Evolutionary conservation across 2,797 vertebrate genomes (phyloP).

Genomic region (Brotogeris chrysoptera): DNA sequence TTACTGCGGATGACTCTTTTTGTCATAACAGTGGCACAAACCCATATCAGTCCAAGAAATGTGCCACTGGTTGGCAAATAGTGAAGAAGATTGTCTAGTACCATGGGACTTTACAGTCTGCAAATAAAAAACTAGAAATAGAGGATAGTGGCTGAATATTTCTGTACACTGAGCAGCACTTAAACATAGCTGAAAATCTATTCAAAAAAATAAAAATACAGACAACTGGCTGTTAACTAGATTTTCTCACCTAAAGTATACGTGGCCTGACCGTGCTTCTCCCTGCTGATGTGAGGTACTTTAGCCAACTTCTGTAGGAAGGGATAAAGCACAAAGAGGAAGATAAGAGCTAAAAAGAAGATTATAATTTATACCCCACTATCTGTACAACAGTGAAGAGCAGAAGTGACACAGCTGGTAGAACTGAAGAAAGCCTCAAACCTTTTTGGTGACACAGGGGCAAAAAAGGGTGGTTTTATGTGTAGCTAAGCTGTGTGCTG

Average conservation of each 20-base stretch:
- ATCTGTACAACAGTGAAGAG: background rate
- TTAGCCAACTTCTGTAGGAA: background rate
- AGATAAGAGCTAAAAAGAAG: background rate
- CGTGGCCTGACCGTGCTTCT: background rate
- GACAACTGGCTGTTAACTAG: background rate
- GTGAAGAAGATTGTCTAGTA: background rate
- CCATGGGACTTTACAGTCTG: background rate
- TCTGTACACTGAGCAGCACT: background rate
- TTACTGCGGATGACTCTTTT: background rate
- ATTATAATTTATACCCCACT: background rate
- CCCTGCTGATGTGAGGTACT: background rate
- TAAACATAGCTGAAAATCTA: background rate
- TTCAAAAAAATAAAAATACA: background rate
- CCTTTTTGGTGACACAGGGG: background rate
- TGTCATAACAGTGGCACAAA: background rate
- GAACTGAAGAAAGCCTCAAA: background rate
- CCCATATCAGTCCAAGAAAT: background rate
- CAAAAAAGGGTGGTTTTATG: background rate
- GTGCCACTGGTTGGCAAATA: background rate
- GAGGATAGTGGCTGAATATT: background rate
- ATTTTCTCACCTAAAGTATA: background rate
- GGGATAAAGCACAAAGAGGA: background rate
- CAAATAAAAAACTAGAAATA: background rate
- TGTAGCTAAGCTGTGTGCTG: background rate
- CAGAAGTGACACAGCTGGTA: background rate